Conservation (phyloP, 2,888 invertebrate genomes). For the Lithophane ornitopus region DNA sequence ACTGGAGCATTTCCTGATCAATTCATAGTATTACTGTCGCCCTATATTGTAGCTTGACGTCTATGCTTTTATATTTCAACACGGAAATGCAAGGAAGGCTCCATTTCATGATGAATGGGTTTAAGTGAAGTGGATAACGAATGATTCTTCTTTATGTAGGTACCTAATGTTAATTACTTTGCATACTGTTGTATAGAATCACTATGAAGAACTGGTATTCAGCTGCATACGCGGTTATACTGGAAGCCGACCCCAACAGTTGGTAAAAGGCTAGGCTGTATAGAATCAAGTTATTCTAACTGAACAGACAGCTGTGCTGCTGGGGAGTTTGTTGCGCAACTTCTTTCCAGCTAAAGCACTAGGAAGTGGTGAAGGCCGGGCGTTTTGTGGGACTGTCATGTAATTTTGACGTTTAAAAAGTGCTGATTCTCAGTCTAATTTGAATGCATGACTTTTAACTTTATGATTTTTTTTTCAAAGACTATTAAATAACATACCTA, state of each 20-base stretch:
- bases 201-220: no score
- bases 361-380: neutral
- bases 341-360: neutral
- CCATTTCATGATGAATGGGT: neutral
- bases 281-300: neutral
- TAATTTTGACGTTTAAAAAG: neutral
- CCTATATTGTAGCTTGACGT: neutral
- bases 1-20: constrained; percentile 49
- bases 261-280: neutral
- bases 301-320: neutral
- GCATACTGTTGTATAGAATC: neutral
- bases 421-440: neutral
- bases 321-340: no score
- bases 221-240: neutral
- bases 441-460: no score
- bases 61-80: constrained; percentile 24
- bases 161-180: neutral
- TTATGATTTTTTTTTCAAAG: neutral
- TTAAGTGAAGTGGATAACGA: neutral
- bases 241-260: neutral
- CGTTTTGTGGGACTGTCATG: no score
- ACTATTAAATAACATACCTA: neutral
- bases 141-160: neutral
- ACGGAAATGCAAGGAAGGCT: constrained; percentile 12
- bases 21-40: constrained; percentile 14